Evolutionary conservation across 2,888 invertebrate species (phyloP), one percentile per base, ranked within the genome.

Genomic region (Cartodere bifasciata): DNA sequence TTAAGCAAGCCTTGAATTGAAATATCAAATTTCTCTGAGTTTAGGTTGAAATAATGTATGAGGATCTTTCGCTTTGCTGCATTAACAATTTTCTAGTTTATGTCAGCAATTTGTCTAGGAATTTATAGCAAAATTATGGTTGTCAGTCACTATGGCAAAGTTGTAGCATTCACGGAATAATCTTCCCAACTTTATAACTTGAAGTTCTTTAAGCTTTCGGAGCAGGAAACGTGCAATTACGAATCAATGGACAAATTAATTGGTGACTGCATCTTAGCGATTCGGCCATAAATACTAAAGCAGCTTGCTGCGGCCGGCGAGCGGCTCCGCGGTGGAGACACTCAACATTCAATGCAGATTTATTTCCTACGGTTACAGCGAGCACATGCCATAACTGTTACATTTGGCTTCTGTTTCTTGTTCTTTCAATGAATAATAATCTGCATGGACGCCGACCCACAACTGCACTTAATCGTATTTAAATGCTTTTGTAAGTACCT

Each of bases 311-410:
- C 37, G 36, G 35, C 31, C 43, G 39, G 36, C 31, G 31, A 34
- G 32, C 28, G 34, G 31, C 33, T 16, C 21, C 13, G 10, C 32
- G 24, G 25, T 35, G 39, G n/a, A n/a, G n/a, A n/a, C n/a, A n/a
- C n/a, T n/a, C n/a, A n/a, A 45, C 49, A 52, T 54, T 54, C 51
- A 53, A 53, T 54, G 52, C 50, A 53, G 52, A 53, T 52, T 51
- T 46, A 46, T 46, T 31, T 23, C 45, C 45, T 42, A 30, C 37
- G 32, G 41, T 46, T 44, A 25, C 24, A 34, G 32, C 7, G 10
- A 23, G 29, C 29, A 47, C 45, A 50, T 49, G 50, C 49, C 50
- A 53, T 49, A 52, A 49, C 48, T 46, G 51, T 49, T 46, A 50
- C 50, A 47, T 45, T 46, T 48, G 40, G 44, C 45, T 29, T 29